A percentile compares a stretch with the other conserved stretches of the same genome.
phyloP scores from a whole-genome alignment of 2,888 invertebrate species.

The Eremobia ochroleuca region DNA sequence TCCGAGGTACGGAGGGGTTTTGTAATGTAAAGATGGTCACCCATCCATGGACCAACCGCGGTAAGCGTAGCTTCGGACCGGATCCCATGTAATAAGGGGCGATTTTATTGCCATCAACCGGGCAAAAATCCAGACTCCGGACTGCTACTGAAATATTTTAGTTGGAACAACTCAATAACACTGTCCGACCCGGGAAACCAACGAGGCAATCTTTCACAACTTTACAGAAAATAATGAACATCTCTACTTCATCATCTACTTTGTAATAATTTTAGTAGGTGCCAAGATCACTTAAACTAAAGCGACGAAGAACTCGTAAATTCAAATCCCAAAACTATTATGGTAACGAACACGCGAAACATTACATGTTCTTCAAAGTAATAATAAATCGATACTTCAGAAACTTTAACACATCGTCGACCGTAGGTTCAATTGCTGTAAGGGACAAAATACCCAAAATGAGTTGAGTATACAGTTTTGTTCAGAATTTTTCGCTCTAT shows the following conservation, averaged over 20 bases:
- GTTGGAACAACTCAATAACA: background rate
- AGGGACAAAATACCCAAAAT: no score
- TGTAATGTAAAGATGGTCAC: no score
- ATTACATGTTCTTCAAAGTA: conserved; percentile 29
- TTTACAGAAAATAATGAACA: background rate
- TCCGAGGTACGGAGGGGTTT: no score
- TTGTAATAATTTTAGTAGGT: background rate
- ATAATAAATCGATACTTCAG: conserved; percentile 45
- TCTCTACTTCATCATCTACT: no score
- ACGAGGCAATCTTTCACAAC: background rate
- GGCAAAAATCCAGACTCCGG: background rate
- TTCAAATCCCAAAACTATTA: conserved; percentile 10
- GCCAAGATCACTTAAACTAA: background rate
- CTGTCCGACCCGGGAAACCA: background rate
- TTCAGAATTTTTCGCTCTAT: no score
- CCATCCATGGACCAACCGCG: no score
- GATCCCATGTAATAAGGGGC: no score
- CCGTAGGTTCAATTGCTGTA: no score
- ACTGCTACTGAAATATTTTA: background rate
- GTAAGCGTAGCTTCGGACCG: no score
- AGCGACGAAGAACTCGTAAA: conserved; percentile 3
- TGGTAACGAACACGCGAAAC: conserved; percentile 32
- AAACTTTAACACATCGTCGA: conserved; percentile 56
- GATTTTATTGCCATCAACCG: no score
- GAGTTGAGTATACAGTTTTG: no score